These are phyloP conservation scores for Hermaeophaga mercurialis DNA, from an alignment of 2,888 invertebrate species.

Conservation along the genomic window DNA sequence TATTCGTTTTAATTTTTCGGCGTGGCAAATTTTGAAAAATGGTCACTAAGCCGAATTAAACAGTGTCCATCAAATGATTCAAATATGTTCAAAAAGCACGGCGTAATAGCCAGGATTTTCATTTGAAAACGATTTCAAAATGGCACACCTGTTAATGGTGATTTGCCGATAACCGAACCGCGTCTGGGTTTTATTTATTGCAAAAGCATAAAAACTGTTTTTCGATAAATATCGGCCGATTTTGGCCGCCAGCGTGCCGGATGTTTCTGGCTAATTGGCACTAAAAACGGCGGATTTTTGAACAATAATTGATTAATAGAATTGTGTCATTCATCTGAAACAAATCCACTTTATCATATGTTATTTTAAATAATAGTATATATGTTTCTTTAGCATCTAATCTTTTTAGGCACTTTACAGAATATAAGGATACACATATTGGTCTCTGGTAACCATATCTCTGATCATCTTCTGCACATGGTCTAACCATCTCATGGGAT, in stretches of 20 bases:
- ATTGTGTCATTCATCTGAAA: not conserved
- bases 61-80: not conserved
- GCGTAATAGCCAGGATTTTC: slow-evolving; percentile 13
- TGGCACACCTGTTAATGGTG: slow-evolving; percentile 34
- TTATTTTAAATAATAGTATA: too few relatives aligned
- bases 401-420: too few relatives aligned
- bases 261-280: slow-evolving; percentile 6
- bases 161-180: slow-evolving; percentile 30
- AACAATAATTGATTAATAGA: slow-evolving; percentile 8
- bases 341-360: too few relatives aligned
- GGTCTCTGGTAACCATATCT: too few relatives aligned
- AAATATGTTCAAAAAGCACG: not conserved
- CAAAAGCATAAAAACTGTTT: slow-evolving; percentile 25
- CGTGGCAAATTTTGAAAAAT: too few relatives aligned
- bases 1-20: too few relatives aligned
- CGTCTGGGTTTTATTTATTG: slow-evolving; percentile 33
- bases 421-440: too few relatives aligned
- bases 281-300: slow-evolving; percentile 9
- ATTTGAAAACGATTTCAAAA: slow-evolving; percentile 27
- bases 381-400: too few relatives aligned
- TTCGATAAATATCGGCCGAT: slow-evolving; percentile 16
- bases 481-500: too few relatives aligned
- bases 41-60: too few relatives aligned
- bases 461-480: too few relatives aligned
- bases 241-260: not conserved